Base-by-base conservation (phyloP, 1,140 invertebrate species). In the Zeugodacus cucurbitae region DNA sequence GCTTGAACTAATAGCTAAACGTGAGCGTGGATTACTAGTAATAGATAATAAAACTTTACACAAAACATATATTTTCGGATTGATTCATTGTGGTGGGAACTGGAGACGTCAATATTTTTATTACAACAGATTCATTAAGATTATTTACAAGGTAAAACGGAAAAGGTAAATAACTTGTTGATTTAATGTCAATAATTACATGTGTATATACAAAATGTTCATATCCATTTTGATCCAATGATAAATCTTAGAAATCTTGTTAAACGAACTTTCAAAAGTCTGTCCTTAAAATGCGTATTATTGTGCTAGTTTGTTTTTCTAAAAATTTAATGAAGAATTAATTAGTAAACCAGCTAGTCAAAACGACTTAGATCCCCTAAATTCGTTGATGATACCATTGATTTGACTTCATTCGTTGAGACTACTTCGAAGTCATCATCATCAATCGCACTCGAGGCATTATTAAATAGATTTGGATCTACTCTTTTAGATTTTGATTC, bases 381-480 rank as follows among this genome's bases (percentile, higher is more conserved):
- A 59, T 89, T 78, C 11, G 37, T 86, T 7, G 8, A 37, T 44
- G 32, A 37, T 7, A 54, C 89, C 7, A 26, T 1, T 59, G 20
- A 8, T 2, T 29, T 37, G 14, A 64, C 78, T 37, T 37, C 88
- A 34, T 87, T 17, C n/a, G 26, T 34, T 5, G 90, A 44, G 1
- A 92, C 91, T n/a, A 92, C 90, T 85, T 92, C 91, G 62, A 92
- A 92, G 41, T 91, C 91, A 3, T 87, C 91, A 3, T 87, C 87
- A 17, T 90, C 88, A 26, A 26, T 67, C 37, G 10, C 48, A 48
- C 44, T 44, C 26, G 22, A 17, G 22, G n/a, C 44, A 20, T 26
- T 58, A 58, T 78, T 74, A 3, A 78, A 87, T 41, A 29, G 85
- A 20, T 44, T 87, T 41, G 22, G 78, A 14, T 11, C 17, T 88